Conservation (phyloP, 2,797 vertebrate genomes). For the Heliangelus exortis region DNA sequence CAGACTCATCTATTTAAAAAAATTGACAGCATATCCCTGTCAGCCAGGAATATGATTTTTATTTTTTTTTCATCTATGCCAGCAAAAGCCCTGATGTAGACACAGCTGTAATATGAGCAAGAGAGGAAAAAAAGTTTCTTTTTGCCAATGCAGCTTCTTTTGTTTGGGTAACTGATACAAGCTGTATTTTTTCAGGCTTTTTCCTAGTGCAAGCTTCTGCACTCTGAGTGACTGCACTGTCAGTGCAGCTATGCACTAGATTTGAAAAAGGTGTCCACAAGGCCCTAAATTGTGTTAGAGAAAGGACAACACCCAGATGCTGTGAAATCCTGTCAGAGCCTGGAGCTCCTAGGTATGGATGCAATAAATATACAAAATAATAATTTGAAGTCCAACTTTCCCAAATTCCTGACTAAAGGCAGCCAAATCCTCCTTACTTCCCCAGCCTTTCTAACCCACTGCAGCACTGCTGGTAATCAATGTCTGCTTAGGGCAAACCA, state of each 20-base stretch:
- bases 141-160: slow-evolving; percentile 50
- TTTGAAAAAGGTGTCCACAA: background rate
- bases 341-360: background rate
- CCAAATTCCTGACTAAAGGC: background rate
- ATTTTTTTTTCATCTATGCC: slow-evolving; percentile 41
- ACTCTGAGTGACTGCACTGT: background rate
- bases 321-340: background rate
- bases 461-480: background rate
- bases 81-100: slow-evolving; percentile 54
- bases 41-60: slow-evolving; percentile 25
- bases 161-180: background rate
- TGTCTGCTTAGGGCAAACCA: background rate
- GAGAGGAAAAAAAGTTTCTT: background rate
- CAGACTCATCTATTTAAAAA: slow-evolving; percentile 33
- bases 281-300: background rate
- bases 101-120: slow-evolving; percentile 23
- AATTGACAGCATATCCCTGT: slow-evolving; percentile 44
- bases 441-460: background rate
- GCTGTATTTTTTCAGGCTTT: background rate
- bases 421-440: background rate
- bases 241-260: background rate
- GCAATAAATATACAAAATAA: background rate
- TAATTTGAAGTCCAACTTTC: background rate
- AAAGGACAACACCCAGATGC: background rate
- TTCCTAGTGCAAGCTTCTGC: slow-evolving; percentile 12